Percentiles rank a stretch among this genome's conserved stretches.
These are phyloP conservation scores for Salmo trutta DNA, from an alignment of 2,797 vertebrate genomes.

Conservation along the genomic window DNA sequence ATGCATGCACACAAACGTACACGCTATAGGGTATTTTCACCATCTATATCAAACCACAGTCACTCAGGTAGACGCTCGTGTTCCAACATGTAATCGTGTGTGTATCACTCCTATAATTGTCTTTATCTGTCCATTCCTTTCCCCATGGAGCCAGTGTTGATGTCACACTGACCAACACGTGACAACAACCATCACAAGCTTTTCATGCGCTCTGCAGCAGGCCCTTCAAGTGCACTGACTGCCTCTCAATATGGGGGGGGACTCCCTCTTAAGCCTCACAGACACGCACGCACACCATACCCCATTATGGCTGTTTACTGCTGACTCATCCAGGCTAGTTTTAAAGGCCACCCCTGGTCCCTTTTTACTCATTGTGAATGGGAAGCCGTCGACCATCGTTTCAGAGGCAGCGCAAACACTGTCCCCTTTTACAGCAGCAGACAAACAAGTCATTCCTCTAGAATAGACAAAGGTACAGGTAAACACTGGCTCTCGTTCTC, in stretches of 20 bases:
- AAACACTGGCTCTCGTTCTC: constrained; percentile 38
- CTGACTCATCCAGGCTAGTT: constrained; percentile 59
- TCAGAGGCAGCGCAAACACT: constrained; percentile 50
- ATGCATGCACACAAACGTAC: not conserved
- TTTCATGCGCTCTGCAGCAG: not conserved
- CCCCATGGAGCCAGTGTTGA: constrained; percentile 13
- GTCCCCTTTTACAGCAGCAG: constrained; percentile 38
- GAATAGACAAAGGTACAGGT: constrained; percentile 54
- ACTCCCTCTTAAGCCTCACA: too few relatives aligned
- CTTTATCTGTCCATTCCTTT: not conserved
- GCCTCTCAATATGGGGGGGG: not conserved
- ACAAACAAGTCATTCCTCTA: constrained; percentile 48
- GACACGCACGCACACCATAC: not conserved
- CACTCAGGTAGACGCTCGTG: constrained; percentile 25
- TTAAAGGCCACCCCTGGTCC: constrained; percentile 31
- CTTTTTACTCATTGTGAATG: constrained; percentile 57
- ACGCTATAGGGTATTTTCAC: constrained; percentile 7
- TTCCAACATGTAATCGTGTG: constrained; percentile 36
- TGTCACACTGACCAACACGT: constrained; percentile 28
- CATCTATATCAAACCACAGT: constrained; percentile 12
- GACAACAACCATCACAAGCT: constrained; percentile 30
- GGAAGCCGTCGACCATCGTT: constrained; percentile 43
- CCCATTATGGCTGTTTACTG: constrained; percentile 53
- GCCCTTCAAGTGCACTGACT: not conserved
- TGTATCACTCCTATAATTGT: constrained; percentile 3